Conservation (phyloP, 2,888 invertebrate species). For the Mesoligia furuncula region DNA sequence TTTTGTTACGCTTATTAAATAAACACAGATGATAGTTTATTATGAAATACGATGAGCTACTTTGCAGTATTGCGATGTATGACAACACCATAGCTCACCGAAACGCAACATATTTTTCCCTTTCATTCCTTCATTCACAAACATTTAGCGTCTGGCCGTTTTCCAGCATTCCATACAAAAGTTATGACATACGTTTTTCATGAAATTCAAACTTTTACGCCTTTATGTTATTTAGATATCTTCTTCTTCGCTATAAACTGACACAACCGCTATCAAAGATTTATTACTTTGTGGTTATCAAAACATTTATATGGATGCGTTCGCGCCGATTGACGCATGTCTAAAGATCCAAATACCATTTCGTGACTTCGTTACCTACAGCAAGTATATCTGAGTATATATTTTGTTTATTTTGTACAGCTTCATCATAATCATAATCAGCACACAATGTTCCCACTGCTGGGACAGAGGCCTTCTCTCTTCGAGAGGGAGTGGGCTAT, state of each 20-base stretch:
- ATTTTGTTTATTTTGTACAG: neutral
- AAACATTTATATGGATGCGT: constrained; percentile 34
- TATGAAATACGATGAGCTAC: neutral
- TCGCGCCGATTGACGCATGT: constrained; percentile 39
- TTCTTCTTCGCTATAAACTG: constrained; percentile 9
- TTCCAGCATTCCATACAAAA: constrained; percentile 38
- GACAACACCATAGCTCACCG: neutral
- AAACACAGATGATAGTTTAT: neutral
- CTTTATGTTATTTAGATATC: constrained; percentile 5
- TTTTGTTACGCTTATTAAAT: neutral
- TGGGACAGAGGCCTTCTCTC: neutral
- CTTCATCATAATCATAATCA: neutral
- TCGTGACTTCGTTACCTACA: neutral
- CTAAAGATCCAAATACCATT: constrained; percentile 1
- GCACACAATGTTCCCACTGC: neutral
- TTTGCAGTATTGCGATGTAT: neutral
- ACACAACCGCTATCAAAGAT: constrained; percentile 46
- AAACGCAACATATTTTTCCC: constrained; percentile 20
- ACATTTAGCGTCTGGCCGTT: constrained; percentile 37
- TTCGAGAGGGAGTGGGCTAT: neutral
- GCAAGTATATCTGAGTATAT: neutral
- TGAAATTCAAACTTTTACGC: constrained; percentile 14
- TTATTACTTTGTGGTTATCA: constrained; percentile 37
- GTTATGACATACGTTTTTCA: constrained; percentile 29
- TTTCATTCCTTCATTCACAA: constrained; percentile 41